These are phyloP conservation scores for Nothura maculosa DNA, from an alignment of 2,797 vertebrate species.

Conservation along the genomic window DNA sequence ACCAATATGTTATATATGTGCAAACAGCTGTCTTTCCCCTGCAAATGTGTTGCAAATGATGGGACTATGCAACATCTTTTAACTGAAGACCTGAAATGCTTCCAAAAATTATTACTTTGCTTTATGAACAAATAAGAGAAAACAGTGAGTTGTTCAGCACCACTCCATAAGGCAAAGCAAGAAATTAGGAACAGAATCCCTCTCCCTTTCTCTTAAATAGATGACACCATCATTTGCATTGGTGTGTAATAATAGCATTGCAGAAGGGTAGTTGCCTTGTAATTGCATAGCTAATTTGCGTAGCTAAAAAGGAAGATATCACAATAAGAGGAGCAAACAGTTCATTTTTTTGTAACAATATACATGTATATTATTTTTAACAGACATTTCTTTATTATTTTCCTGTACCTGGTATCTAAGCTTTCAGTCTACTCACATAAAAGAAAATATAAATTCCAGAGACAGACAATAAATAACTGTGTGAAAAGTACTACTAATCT, in stretches of 20 bases:
- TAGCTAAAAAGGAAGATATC: background rate
- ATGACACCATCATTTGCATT: background rate
- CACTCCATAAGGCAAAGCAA: background rate
- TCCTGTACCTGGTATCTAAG: background rate
- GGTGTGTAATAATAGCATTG: background rate
- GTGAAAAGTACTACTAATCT: background rate
- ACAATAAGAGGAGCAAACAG: background rate
- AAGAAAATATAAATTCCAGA: background rate
- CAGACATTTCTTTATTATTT: background rate
- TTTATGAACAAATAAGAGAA: background rate
- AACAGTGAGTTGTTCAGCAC: background rate
- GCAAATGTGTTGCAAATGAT: background rate
- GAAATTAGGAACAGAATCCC: background rate
- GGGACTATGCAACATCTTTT: background rate
- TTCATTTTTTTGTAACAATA: background rate
- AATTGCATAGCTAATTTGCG: background rate
- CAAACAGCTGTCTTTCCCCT: background rate
- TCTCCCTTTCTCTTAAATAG: background rate
- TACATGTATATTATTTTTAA: background rate
- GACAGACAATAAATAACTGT: background rate
- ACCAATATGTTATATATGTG: background rate
- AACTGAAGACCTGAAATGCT: background rate
- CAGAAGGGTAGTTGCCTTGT: background rate
- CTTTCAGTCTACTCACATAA: background rate
- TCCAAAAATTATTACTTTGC: background rate